Evolutionary conservation across 1,140 invertebrate species (phyloP).

Genomic region (Drosophila gunungcola): DNA sequence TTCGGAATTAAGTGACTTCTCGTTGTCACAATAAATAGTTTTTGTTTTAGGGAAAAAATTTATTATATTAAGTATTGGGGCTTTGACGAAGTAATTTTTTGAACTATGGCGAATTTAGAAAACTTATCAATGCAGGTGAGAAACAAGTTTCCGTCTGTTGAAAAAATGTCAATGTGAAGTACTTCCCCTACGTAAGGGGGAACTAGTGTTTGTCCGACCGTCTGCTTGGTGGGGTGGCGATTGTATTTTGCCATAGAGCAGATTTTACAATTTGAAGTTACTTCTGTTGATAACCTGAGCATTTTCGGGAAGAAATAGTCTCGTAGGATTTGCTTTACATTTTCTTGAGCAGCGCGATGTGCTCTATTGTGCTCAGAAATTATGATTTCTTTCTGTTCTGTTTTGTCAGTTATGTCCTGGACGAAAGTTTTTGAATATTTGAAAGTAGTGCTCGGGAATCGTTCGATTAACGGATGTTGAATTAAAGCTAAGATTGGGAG

Average conservation of each 20-base stretch:
- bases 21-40: conserved; percentile 2
- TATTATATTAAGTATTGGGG: neutral
- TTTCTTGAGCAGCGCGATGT: neutral
- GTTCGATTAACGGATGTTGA: neutral
- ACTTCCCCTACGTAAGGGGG: no score
- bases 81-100: neutral
- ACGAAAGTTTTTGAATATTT: neutral
- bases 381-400: neutral
- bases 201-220: no score
- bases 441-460: neutral
- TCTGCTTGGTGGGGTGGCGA: no score
- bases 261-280: no score
- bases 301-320: no score
- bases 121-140: neutral
- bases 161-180: no score
- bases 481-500: no score
- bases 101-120: neutral
- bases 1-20: neutral
- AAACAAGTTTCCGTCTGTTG: neutral
- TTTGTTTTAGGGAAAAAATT: neutral
- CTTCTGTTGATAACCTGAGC: no score
- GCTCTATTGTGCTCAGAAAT: neutral
- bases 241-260: no score
- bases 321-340: neutral
- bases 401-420: neutral